Evolutionary conservation across 92 coral and sea anemone genomes (phyloP).

Genomic region (Heliopora coerulea): DNA sequence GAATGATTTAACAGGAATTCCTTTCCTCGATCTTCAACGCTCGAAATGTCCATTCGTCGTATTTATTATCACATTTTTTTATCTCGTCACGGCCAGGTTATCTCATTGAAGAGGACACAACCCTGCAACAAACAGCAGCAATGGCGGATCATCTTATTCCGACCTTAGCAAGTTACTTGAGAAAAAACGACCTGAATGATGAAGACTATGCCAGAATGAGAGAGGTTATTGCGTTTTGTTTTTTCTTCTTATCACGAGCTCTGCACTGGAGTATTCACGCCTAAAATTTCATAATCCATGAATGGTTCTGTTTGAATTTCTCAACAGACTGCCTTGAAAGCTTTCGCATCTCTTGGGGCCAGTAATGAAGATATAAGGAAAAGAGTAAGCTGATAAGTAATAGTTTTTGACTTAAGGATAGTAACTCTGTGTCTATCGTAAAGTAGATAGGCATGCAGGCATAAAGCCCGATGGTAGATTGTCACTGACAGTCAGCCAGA

Average conservation of each 20-base stretch:
- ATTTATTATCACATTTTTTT: no score
- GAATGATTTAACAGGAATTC: no score
- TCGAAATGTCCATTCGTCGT: no score
- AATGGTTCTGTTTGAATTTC: conserved; percentile 6
- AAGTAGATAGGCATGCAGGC: no score
- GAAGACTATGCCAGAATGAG: conserved; percentile 91
- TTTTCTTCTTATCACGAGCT: no score
- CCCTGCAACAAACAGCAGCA: conserved; percentile 91
- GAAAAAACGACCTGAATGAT: conserved; percentile 78
- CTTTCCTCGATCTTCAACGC: no score
- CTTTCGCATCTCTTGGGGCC: conserved; percentile 96
- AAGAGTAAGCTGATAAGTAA: conserved; percentile 70
- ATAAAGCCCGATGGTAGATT: no score
- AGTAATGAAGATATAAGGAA: conserved; percentile 94
- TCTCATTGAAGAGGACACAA: conserved; percentile 87
- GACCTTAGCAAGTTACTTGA: conserved; percentile 81
- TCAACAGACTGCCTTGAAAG: conserved; percentile 84
- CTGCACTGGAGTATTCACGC: no score
- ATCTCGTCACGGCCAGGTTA: conserved; percentile 57
- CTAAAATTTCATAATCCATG: not conserved
- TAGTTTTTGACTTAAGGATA: no score
- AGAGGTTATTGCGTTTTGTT: no score
- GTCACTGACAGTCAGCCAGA: no score
- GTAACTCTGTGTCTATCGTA: no score
- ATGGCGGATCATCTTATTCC: conserved; percentile 94